Evolutionary conservation across 1,140 invertebrate species (phyloP), one percentile per base, ranked within the genome.

Genomic region (Eriosoma lanigerum): DNA sequence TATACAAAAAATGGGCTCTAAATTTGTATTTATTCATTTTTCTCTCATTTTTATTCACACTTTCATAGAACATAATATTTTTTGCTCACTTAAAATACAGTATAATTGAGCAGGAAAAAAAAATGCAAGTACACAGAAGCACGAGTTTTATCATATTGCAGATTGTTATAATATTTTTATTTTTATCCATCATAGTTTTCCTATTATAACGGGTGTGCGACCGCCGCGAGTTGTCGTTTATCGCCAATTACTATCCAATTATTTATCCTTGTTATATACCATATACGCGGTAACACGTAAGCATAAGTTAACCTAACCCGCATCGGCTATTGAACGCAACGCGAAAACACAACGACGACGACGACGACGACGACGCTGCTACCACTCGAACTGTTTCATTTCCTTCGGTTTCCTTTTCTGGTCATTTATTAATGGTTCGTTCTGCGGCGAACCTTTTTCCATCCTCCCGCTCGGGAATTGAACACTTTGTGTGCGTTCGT

Each of bases 351-450:
- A 68, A 46, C 44, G 44, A 68, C n/a, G 48, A 48, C 66, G 66
- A 68, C 24, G n/a, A 38, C 66, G 48, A 48, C 44, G 44, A 68
- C n/a, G 48, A 48, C 66, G 66, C 48, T n/a, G n/a, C 21, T 44
- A 68, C 24, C 66, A 48, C 64, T 46, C 66, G 66, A 68, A 68
- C 66, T 68, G 66, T 68, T 68, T 48, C 66, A 48, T 68, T 68
- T 68, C 66, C 66, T 48, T 17, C 66, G 32, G 64, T 46, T 68
- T 68, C 64, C 64, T 46, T 68, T n/a, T n/a, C n/a, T 46, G 66
- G 66, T 44, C 66, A 26, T 68, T 68, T 68, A 68, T 68, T 68
- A 68, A 68, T 48, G 44, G 66, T 48, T n/a, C n/a, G 66, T 48
- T 48, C 44, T 21, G 17, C 13, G 66, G 44, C 8, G 24, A 26